Percentiles rank a stretch among this genome's conserved stretches.
These are phyloP conservation scores for Gymnogyps californianus DNA, from an alignment of 2,113 vertebrate genomes.

Conservation along the genomic window DNA sequence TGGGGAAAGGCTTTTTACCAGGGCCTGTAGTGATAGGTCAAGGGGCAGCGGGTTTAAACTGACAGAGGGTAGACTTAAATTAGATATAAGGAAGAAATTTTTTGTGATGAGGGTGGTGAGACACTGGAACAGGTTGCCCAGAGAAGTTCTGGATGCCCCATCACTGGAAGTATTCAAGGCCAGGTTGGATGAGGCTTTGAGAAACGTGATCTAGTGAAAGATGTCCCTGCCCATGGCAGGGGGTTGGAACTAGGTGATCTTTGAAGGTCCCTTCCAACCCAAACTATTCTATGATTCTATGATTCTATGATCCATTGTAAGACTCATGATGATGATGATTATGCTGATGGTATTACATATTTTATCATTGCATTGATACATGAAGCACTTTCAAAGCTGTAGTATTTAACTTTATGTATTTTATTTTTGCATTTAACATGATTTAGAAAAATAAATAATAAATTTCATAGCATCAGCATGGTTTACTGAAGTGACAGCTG, in stretches of 20 bases:
- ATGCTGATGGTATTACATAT: neutral
- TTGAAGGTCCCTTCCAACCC: too few relatives aligned
- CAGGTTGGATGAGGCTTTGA: neutral
- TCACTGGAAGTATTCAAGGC: neutral
- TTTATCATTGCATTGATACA: neutral
- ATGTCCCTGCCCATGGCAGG: too few relatives aligned
- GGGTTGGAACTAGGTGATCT: too few relatives aligned
- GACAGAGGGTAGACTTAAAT: neutral
- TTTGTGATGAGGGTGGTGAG: rapidly evolving
- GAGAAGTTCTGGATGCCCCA: rapidly evolving
- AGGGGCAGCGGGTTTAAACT: neutral
- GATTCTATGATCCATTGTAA: neutral
- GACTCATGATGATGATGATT: neutral
- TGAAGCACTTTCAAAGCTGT: neutral
- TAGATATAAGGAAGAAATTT: neutral
- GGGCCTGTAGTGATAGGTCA: neutral
- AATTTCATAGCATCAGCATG: neutral
- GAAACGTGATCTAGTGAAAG: neutral
- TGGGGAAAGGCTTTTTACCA: neutral
- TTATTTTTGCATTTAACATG: neutral
- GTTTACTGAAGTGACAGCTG: neutral
- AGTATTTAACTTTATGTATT: neutral
- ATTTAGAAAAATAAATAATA: neutral
- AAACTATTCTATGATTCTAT: neutral
- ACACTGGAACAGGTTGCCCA: neutral